Evolutionary conservation across 2,888 invertebrate genomes (phyloP).

Genomic region (Drosophila niveifrons): DNA sequence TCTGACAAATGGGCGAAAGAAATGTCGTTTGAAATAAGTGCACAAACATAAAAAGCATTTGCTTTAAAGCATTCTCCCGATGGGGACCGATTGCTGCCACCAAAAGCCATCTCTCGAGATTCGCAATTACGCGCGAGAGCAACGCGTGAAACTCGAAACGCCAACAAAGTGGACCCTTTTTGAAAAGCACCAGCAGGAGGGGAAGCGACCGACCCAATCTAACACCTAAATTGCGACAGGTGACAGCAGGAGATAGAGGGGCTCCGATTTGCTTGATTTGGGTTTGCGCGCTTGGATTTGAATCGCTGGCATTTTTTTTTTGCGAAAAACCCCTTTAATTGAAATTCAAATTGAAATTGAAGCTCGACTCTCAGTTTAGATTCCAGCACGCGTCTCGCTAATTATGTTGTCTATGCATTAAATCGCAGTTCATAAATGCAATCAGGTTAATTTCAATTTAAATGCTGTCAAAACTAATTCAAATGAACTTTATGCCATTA

Average conservation of each 20-base stretch:
- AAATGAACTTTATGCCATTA: too few relatives aligned
- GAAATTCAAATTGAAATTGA: conserved; percentile 44
- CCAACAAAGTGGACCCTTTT: conserved; percentile 44
- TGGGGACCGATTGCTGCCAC: conserved; percentile 1
- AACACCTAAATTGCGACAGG: conserved; percentile 62
- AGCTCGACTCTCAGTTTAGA: conserved; percentile 27
- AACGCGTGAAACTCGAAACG: conserved; percentile 35
- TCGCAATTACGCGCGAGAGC: conserved; percentile 41
- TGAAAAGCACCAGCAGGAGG: not conserved
- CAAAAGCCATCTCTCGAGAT: conserved; percentile 24
- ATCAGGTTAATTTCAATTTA: conserved; percentile 47
- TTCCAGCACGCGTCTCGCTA: conserved; percentile 42
- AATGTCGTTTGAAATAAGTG: conserved; percentile 52
- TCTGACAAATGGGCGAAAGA: conserved; percentile 47
- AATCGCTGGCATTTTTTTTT: conserved; percentile 44
- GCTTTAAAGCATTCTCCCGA: conserved; percentile 26
- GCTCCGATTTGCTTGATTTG: conserved; percentile 54
- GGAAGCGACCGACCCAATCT: conserved; percentile 32
- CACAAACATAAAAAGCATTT: conserved; percentile 37
- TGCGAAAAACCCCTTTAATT: conserved; percentile 48
- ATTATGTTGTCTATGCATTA: conserved; percentile 69
- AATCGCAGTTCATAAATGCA: conserved; percentile 40
- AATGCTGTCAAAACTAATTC: conserved; percentile 18
- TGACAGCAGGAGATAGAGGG: conserved; percentile 55
- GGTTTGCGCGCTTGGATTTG: conserved; percentile 36